Evolutionary conservation across 2,888 invertebrate species (phyloP), one percentile per base, ranked within the genome.

Genomic region (Zhuqinia jingwanae): DNA sequence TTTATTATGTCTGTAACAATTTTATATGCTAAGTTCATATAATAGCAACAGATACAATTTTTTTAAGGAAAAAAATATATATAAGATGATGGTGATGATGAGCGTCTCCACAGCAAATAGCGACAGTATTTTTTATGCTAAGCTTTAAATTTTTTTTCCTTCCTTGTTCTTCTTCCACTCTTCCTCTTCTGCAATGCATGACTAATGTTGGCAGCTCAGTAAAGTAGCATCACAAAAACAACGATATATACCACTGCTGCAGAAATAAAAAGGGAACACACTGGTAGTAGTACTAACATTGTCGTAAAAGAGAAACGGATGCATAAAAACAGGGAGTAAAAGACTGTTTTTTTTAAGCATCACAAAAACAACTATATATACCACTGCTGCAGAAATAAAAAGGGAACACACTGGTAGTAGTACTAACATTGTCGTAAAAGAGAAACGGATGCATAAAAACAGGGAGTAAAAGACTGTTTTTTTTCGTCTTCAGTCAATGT

Each of bases 241-340:
- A 70, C 47, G 25, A 70, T 25, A 47, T 22, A 70, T 8, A 36
- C 36, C n/a, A 45, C n/a, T 17, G 20, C 58, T 22, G 70, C 47
- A 70, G 47, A 47, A 47, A 70, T 47, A 47, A 63, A 82, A 36
- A 36, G 36, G 75, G 65, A 77, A 76, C 53, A 65, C 65, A n/a
- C n/a, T n/a, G n/a, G n/a, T 36, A 36, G 5, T 36, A 36, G 5
- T 36, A 36, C 36, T 36, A 36, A 3, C 78, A 75, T 78, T 78
- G 84, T 84, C 84, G 84, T 84, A 84, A 84, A 84, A 84, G 77
- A 70, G 60, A 84, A 84, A 78, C 84, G 84, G 84, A 84, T 84
- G 70, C 84, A 84, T 77, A 78, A 78, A 84, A 84, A 68, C 47
- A 42, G 53, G 36, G 77, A 83, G 68, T 76, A 83, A 83, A 68